Conservation (phyloP, 2,797 vertebrate species). For the Dryobates pubescens region DNA sequence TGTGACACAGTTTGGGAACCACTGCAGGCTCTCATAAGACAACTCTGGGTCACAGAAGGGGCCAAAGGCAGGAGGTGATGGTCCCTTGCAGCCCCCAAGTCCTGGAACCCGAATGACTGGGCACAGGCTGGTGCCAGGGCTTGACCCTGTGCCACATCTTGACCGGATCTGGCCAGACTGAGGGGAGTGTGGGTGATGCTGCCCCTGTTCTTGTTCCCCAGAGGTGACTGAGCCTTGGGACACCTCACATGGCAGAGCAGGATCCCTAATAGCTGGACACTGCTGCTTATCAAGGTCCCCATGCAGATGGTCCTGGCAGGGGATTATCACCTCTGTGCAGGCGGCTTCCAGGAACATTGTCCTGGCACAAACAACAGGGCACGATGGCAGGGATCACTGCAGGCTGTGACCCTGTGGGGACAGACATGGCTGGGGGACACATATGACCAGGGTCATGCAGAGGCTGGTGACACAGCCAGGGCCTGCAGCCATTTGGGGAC, state of each 20-base stretch:
- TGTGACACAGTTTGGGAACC: background rate
- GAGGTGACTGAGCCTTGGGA: background rate
- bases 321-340: conserved; percentile 43
- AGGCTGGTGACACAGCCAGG: background rate
- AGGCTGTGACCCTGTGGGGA: background rate
- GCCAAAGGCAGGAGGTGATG: background rate
- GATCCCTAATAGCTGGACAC: background rate
- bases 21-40: background rate
- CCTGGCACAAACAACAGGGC: background rate
- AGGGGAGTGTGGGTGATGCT: background rate
- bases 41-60: background rate
- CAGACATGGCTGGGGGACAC: background rate
- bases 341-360: conserved; percentile 21
- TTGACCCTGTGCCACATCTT: background rate
- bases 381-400: background rate
- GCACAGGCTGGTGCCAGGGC: background rate
- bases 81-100: background rate
- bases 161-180: background rate
- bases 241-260: background rate
- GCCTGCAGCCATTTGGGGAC: background rate
- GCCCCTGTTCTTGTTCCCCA: background rate
- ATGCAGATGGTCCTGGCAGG: rapidly evolving
- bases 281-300: conserved; percentile 6
- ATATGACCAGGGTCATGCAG: background rate
- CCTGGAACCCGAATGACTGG: background rate